Base-by-base conservation (phyloP, 2,113 vertebrate genomes). In the Rallus limicola region DNA sequence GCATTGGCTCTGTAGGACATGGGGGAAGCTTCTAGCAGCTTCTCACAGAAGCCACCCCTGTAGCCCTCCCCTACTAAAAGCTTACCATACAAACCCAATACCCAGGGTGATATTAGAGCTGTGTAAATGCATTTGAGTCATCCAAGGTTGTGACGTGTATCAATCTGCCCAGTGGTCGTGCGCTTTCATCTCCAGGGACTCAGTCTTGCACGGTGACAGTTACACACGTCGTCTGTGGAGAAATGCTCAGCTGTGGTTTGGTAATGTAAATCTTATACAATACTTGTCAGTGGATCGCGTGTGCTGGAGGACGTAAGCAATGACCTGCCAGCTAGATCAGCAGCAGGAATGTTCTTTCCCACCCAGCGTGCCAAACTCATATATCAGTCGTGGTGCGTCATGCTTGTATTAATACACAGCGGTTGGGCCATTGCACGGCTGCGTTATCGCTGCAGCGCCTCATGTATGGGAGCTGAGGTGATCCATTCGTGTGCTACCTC, bases 291-390 rank as follows among this genome's bases (percentile, higher is more conserved):
- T 75, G 86, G 42, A 23, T 52, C 0, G 0, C 23, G 68, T 77
- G 65, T 86, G 62, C 86, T 85, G 90, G 58, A 76, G 76, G 82
- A 80, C 1, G 0, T 59, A 65, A 80, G 84, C 53, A 88, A 21
- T 3, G 5, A 64, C 55, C 63, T 87, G 78, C 84, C 91, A 82
- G 82, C 85, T 77, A 84, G 77, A 63, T 90, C 75, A 95, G 78
- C 87, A 55, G 72, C 83, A 87, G 86, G 74, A 77, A 11, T 70
- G 84, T 84, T 81, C 64, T 78, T 89, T 88, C 75, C 78, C 87
- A 52, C 70, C 67, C 85, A 60, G 28, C 0, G 6, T 89, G 77
- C 95, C 84, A 90, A 10, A 63, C 64, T 82, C 82, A 1, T 80
- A 4, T 76, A 80, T 69, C 92, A 33, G 75, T 59, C 0, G 0